Conservation (phyloP, 2,888 invertebrate species). For the Lasioglossum oenotherae region DNA sequence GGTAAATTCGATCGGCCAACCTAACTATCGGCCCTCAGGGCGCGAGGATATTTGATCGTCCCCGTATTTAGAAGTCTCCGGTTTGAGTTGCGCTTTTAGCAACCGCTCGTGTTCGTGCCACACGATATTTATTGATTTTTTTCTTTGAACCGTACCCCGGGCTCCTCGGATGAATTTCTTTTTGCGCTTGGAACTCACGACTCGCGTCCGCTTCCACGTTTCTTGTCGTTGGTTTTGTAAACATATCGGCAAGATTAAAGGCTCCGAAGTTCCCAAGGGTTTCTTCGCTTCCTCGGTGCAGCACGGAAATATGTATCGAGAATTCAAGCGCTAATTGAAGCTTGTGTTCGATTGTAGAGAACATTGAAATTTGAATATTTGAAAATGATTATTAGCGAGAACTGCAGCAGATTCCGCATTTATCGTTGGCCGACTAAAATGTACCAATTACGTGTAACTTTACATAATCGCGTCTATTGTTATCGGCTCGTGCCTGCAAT, state of each 20-base stretch:
- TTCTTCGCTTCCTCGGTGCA: neutral
- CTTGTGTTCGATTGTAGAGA: no score
- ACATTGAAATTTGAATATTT: no score
- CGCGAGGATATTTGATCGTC: slow-evolving; percentile 5
- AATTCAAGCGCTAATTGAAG: neutral
- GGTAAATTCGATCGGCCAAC: slow-evolving; percentile 9
- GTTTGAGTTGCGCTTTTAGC: neutral
- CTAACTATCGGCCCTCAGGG: neutral
- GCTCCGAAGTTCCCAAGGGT: neutral
- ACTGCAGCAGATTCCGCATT: neutral
- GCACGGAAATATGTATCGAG: neutral
- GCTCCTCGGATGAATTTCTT: neutral
- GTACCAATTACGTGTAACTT: neutral
- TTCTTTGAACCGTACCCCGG: neutral
- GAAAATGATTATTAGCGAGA: no score
- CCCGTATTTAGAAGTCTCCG: neutral
- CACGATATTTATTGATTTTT: neutral
- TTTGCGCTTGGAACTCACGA: neutral
- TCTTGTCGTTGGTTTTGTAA: neutral
- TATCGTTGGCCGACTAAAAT: neutral
- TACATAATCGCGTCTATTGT: neutral
- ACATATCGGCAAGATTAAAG: neutral
- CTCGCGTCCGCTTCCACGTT: neutral
- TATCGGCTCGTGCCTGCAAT: neutral
- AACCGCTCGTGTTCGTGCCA: neutral